Conservation (phyloP, 1,140 invertebrate species). For the Cydia pomonella region DNA sequence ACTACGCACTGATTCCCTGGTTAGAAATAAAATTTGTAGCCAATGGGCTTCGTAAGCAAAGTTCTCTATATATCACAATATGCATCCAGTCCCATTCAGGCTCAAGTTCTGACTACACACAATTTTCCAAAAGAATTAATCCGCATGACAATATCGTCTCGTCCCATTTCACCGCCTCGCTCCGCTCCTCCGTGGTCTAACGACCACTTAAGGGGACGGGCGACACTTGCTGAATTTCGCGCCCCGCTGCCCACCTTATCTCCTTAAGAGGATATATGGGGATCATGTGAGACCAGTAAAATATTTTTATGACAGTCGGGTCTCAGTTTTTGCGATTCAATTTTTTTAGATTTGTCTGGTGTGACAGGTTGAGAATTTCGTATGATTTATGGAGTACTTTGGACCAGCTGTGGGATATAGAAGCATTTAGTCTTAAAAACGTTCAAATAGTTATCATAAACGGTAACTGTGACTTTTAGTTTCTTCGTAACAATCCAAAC, state of each 20-base stretch:
- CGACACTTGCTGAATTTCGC: slow-evolving; percentile 31
- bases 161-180: slow-evolving; percentile 26
- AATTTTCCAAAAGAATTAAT: slow-evolving; percentile 33
- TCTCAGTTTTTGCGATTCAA: slow-evolving; percentile 18
- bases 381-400: neutral
- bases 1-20: no score
- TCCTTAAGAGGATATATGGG: slow-evolving; percentile 24
- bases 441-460: no score
- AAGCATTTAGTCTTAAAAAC: neutral
- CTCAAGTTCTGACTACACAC: neutral
- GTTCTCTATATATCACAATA: no score
- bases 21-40: no score
- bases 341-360: neutral
- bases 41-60: no score
- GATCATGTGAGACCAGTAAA: slow-evolving; percentile 27
- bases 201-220: slow-evolving; percentile 22
- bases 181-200: slow-evolving; percentile 3
- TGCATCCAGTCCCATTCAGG: no score
- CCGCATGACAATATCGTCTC: slow-evolving; percentile 22
- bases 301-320: slow-evolving; percentile 28
- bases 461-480: no score
- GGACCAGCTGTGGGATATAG: neutral
- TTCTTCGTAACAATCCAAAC: no score
- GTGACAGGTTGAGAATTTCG: neutral
- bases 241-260: slow-evolving; percentile 25